Base-by-base conservation (phyloP, 2,113 vertebrate genomes). In the Ancistrus triradiatus region DNA sequence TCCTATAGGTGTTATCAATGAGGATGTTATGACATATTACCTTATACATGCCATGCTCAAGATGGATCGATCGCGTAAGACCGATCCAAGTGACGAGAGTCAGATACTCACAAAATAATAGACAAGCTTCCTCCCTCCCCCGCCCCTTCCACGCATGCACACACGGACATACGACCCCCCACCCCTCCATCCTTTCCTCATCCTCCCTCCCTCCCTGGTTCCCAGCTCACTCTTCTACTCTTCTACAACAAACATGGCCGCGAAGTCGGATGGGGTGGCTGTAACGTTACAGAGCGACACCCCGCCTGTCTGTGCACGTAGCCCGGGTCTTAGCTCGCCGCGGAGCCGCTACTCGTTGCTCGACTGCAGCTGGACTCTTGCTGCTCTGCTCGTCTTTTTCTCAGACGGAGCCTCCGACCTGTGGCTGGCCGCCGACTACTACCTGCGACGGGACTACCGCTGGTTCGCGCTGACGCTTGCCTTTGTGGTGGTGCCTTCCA, bases 361-460 rank as follows among this genome's bases (percentile, higher is more conserved):
- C 83, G 92, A 94, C 89, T 91, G 89, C 77, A 91, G 89, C 81
- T 97, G 94, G 93, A 89, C 90, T 64, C 85, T 94, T 63, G 89
- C 88, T 75, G 91, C 93, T 66, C 88, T 97, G 63, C 75, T 95
- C 70, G 92, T 97, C 68, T 95, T 95, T 86, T 95, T 97, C 89
- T 94, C 91, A 84, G 93, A 97, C 90, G 93, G 92, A 57, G 93
- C 93, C 83, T 93, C 92, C 66, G 95, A 97, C 93, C 93, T 97
- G 91, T 97, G 93, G 93, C 93, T 97, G 89, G 88, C 91, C 58
- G 94, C 90, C 74, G 90, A 95, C 79, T 97, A 95, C 85, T 95
- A 92, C 88, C 86, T 92, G 61, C 74, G 84, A 77, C 80, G 85
- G 71, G 70, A 90, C 75, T 87, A 69, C 80, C 88, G 81, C 88